Conservation (phyloP, 2,797 vertebrate species). For the Phoebastria nigripes region DNA sequence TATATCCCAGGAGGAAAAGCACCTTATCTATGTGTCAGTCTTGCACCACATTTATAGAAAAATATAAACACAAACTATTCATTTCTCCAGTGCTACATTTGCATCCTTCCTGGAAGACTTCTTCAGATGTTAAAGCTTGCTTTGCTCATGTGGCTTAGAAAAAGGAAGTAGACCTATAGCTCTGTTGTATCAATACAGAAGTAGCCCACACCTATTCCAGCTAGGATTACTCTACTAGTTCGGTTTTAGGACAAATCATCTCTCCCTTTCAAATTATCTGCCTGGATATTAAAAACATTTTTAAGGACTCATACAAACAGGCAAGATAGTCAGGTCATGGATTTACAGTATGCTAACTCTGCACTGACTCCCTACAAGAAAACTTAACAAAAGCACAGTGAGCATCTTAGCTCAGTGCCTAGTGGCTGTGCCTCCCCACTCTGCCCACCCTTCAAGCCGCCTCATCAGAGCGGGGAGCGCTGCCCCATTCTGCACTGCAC, state of each 20-base stretch:
- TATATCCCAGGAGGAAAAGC: background rate
- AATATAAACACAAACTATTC: background rate
- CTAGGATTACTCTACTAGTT: background rate
- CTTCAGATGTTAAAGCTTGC: background rate
- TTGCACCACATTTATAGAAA: background rate
- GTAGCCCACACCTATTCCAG: background rate
- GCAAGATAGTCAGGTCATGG: background rate
- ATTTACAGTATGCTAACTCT: background rate
- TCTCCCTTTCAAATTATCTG: background rate
- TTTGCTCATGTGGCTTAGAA: background rate
- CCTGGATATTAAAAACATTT: background rate
- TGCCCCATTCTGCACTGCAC: background rate
- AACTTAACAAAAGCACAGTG: background rate
- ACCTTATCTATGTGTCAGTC: background rate
- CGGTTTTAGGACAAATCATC: background rate
- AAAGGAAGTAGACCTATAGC: background rate
- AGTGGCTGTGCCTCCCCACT: background rate
- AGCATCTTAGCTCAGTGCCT: background rate
- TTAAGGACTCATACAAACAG: background rate
- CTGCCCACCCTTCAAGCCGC: no score
- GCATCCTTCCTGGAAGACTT: background rate
- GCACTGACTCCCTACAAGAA: fast-evolving
- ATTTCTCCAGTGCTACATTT: background rate
- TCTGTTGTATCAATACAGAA: background rate
- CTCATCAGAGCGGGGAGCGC: fast-evolving